Percentiles rank a stretch among this genome's conserved stretches.
Evolutionary conservation across 2,888 invertebrate genomes (phyloP).

Genomic region (Lamellibrachia columna): DNA sequence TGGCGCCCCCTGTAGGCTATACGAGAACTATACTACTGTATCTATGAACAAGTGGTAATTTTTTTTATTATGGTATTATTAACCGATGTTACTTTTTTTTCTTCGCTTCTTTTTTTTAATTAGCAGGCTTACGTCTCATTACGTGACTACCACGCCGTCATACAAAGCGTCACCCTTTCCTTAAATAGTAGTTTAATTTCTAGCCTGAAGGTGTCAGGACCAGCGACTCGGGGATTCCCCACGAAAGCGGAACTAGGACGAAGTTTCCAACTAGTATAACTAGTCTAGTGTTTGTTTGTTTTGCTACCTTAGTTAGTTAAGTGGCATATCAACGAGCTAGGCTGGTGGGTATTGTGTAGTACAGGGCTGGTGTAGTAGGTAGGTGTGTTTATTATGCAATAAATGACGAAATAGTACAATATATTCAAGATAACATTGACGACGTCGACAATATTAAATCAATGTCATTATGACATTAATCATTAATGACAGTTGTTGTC

Average conservation of each 20-base stretch:
- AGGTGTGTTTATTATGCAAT: not conserved
- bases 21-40: not conserved
- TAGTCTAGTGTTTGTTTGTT: not conserved
- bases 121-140: not conserved
- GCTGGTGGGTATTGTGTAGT: too few species aligned
- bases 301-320: not conserved
- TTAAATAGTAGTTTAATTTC: not conserved
- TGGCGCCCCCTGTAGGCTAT: not conserved
- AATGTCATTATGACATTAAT: too few species aligned
- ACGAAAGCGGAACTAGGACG: not conserved
- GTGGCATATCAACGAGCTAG: not conserved
- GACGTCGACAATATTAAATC: too few species aligned
- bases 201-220: not conserved
- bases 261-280: not conserved
- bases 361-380: too few species aligned
- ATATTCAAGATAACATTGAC: not conserved
- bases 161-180: too few species aligned
- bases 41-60: not conserved
- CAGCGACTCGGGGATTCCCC: not conserved
- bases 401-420: not conserved
- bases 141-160: not conserved
- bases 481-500: too few species aligned
- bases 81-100: too few species aligned
- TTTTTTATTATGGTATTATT: too few species aligned
- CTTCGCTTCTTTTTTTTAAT: not conserved